These are phyloP conservation scores for Cistogaster globosa DNA, from an alignment of 2,888 invertebrate species.

Conservation along the genomic window DNA sequence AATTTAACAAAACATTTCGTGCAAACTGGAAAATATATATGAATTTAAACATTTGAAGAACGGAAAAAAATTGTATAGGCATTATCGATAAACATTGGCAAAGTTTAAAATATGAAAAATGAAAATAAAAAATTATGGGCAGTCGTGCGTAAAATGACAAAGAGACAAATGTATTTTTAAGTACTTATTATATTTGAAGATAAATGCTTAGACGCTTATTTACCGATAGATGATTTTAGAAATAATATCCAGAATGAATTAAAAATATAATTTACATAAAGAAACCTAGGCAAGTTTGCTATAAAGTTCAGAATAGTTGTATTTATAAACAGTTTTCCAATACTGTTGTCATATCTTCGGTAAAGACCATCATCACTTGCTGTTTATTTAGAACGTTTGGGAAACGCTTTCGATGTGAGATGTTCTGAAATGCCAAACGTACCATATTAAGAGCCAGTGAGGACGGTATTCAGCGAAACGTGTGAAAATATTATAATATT, in stretches of 20 bases:
- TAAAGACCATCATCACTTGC: too few relatives aligned
- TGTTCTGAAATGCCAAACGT: too few relatives aligned
- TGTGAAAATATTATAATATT: too few relatives aligned
- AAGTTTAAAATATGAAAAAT: slow-evolving; percentile 18
- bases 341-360: too few relatives aligned
- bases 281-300: too few relatives aligned
- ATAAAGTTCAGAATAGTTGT: too few relatives aligned
- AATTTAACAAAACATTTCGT: neutral
- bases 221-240: neutral
- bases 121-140: neutral
- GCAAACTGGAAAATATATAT: neutral
- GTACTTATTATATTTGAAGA: neutral
- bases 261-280: neutral
- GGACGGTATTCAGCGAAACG: too few relatives aligned
- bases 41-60: neutral
- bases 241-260: neutral
- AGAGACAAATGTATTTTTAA: neutral
- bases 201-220: slow-evolving; percentile 2
- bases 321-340: too few relatives aligned
- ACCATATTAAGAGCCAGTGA: too few relatives aligned
- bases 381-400: too few relatives aligned
- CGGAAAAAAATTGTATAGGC: neutral
- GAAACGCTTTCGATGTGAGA: too few relatives aligned
- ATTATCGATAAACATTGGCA: slow-evolving; percentile 6
- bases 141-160: slow-evolving; percentile 53